A percentile compares a stretch with the other conserved stretches of the same genome.
Evolutionary conservation across 1,140 invertebrate genomes (phyloP).

Genomic region (Atopsyche davidsoni): DNA sequence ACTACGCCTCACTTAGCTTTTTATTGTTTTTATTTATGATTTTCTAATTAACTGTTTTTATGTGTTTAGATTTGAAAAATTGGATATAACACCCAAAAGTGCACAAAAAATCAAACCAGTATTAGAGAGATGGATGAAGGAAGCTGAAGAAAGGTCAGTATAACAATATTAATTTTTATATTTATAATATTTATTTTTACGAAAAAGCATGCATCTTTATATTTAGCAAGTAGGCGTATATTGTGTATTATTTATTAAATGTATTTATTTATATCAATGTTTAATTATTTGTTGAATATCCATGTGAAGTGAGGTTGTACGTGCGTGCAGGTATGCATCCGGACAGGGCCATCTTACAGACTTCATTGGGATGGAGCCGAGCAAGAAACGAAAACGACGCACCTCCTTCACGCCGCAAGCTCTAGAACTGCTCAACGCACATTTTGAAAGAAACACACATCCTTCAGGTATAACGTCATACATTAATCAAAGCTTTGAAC

Average conservation of each 20-base stretch:
- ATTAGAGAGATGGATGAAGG: slow-evolving; percentile 96
- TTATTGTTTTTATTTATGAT: slow-evolving; percentile 34
- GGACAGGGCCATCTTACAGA: slow-evolving; percentile 90
- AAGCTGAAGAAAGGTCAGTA: slow-evolving; percentile 91
- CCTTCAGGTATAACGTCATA: slow-evolving; percentile 80
- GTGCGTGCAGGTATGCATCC: slow-evolving; percentile 73
- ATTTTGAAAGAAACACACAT: slow-evolving; percentile 96
- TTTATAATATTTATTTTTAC: no score
- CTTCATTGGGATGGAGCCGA: slow-evolving; percentile 92
- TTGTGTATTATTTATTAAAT: not conserved
- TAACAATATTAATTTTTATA: slow-evolving; percentile 1
- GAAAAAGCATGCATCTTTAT: not conserved
- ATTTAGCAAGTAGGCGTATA: no score
- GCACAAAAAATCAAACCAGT: slow-evolving; percentile 99
- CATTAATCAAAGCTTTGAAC: no score
- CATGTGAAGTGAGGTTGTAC: slow-evolving; percentile 19
- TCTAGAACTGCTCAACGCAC: slow-evolving; percentile 86
- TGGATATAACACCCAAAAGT: slow-evolving; percentile 98
- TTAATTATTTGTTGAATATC: slow-evolving; percentile 9
- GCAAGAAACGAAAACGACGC: slow-evolving; percentile 91
- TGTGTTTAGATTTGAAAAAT: slow-evolving; percentile 91
- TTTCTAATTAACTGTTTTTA: slow-evolving; percentile 42
- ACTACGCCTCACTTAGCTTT: slow-evolving; percentile 28
- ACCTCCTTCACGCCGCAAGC: slow-evolving; percentile 97
- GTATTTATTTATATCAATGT: slow-evolving; percentile 1